Conservation (phyloP, 2,113 vertebrate genomes). For the Chascanopsetta lugubris region DNA sequence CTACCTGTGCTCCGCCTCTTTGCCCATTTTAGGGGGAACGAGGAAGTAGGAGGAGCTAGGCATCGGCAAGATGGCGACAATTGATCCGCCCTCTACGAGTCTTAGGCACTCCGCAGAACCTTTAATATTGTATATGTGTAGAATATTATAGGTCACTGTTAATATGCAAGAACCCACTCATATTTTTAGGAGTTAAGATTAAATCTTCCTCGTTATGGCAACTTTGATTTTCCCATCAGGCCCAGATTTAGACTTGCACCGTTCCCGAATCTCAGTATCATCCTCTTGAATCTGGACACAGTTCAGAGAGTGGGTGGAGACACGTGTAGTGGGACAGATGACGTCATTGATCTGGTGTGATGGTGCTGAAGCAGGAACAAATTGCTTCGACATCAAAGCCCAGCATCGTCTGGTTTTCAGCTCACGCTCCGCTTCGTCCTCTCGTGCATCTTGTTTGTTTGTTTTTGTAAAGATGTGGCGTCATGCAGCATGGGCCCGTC, state of each 20-base stretch:
- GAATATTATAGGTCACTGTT: neutral
- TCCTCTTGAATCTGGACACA: no score
- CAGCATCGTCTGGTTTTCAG: conserved; percentile 56
- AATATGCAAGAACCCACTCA: neutral
- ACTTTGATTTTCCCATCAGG: neutral
- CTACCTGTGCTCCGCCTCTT: no score
- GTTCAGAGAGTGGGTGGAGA: neutral
- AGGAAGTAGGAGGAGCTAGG: no score
- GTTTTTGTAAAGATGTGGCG: conserved; percentile 60
- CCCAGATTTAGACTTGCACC: no score
- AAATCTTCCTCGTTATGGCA: neutral
- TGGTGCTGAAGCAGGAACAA: conserved; percentile 30
- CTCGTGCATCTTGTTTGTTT: conserved; percentile 51
- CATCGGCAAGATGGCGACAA: no score
- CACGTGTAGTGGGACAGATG: conserved; percentile 11
- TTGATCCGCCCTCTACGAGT: no score
- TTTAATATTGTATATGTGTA: no score
- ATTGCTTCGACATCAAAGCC: conserved; percentile 38
- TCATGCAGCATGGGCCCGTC: conserved; percentile 33
- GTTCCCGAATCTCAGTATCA: no score
- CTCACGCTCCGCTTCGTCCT: conserved; percentile 16
- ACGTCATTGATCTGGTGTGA: conserved; percentile 10
- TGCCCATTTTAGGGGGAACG: no score
- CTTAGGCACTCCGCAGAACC: no score
- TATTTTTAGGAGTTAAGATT: neutral